Evolutionary conservation across 2,888 invertebrate species (phyloP), one percentile per base, ranked within the genome.

Genomic region (Calliopum simillimum): DNA sequence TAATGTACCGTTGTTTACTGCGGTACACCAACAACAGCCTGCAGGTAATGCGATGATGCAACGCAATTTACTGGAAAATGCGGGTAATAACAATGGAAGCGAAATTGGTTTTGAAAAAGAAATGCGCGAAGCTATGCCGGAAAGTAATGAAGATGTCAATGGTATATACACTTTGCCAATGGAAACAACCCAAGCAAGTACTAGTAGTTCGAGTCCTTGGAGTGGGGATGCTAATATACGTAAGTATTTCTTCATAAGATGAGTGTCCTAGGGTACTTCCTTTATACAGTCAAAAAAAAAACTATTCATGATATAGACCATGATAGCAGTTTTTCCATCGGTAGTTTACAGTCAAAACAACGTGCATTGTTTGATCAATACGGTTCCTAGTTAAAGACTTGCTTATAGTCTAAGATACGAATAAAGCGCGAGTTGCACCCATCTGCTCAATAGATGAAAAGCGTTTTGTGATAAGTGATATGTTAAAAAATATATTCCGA

Each of bases 131-230:
- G 13, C 55, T 23, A 13, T 56, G 23, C 12, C 21, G 21, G 55
- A 21, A 4, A 23, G 12, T 21, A 53, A 19, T 3, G 21, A 53
- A 23, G 53, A 53, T 53, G 23, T 23, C 13, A 12, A 21, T 23
- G 23, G 19, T 12, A 21, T 4, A 12, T 21, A 53, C 16, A 23
- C 23, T 13, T 53, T 53, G 23, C 53, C 53, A 4, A 33, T 33
- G 33, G 33, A 33, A 1, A 53, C 23, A 23, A 23, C 19, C 14
- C 21, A 53, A 23, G 2, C 53, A 23, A 74, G 49, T 3, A n/a
- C 21, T 3, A 33, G 49, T 25, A 62, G 63, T 12, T 51, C 66
- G 14, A 72, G 51, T 65, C 82, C 83, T 0, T 82, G 82, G 83
- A 71, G 76, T 1, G 73, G 68, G 0, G 73, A 78, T 69, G 58